Evolutionary conservation across 1,140 invertebrate species (phyloP), one percentile per base, ranked within the genome.

Genomic region (Lepidotrigona ventralis): DNA sequence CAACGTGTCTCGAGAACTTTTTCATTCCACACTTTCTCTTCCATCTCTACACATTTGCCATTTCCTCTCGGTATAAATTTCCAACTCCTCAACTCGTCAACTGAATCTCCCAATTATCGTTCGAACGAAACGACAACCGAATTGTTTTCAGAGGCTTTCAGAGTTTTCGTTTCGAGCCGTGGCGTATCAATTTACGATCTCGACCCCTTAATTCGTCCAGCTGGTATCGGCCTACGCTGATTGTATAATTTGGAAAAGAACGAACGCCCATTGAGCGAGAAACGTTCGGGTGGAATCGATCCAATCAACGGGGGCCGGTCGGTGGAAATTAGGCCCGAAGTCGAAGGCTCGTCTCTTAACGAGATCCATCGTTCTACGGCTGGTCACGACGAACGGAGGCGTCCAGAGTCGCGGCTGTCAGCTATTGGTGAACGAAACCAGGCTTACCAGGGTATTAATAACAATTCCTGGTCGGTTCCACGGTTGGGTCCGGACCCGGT

Each of bases 401-500:
- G 46, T 29, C 60, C 56, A 14, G 39, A 73, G 82, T 51, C 68
- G 79, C 86, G 66, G 29, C 64, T 79, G 74, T 82, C 86, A 87
- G 86, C 63, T 79, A 86, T 87, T 83, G 53, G 77, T 64, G 79
- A 72, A 81, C 63, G 71, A 74, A 33, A 14, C 29, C 60, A 46
- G 58, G 81, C 70, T 88, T 85, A 79, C 80, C 76, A 81, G 33
- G 51, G 88, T 92, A 91, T 91, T 93, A 92, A 89, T 91, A 92
- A 92, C 92, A 92, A 92, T 93, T 92, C 91, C 89, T 90, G 69
- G 81, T 86, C 78, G 84, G 88, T 91, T 92, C 90, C 90, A 88
- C 71, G 85, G 73, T 9, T 60, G 58, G 58, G 46, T 29, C 77
- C 79, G 86, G 85, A 86, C 83, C 88, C 83, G 82, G 85, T 94